Percentiles rank a stretch among this genome's conserved stretches.
These are phyloP conservation scores for Tinea trinotella DNA, from an alignment of 2,888 invertebrate genomes.

Conservation along the genomic window DNA sequence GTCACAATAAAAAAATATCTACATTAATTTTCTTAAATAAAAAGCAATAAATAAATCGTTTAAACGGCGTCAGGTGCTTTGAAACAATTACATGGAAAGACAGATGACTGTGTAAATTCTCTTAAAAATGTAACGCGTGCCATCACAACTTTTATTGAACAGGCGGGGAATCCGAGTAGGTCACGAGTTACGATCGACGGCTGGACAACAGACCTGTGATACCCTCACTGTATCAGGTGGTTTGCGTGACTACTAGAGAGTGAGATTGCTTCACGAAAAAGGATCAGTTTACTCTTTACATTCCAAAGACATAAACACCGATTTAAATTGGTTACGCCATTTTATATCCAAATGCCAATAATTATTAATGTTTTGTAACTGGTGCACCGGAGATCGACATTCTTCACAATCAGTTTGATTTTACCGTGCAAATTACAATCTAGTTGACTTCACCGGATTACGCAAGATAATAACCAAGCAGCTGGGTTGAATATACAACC, in stretches of 20 bases:
- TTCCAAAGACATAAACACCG: conserved; percentile 39
- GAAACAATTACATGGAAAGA: neutral
- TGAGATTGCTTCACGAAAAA: conserved; percentile 39
- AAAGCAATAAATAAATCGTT: too few species aligned
- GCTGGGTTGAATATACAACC: conserved; percentile 57
- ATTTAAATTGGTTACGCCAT: conserved; percentile 33
- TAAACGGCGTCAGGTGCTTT: neutral
- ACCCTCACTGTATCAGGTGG: conserved; percentile 44
- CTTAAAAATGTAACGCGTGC: neutral
- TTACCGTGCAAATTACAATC: conserved; percentile 53
- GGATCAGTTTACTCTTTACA: conserved; percentile 53
- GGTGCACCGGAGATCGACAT: neutral
- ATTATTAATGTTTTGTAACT: neutral
- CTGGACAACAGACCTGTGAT: conserved; percentile 44
- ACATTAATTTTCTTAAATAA: too few species aligned
- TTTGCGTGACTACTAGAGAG: conserved; percentile 51
- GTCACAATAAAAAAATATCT: too few species aligned
- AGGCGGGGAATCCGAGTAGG: conserved; percentile 37
- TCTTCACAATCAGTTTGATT: neutral
- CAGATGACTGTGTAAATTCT: neutral
- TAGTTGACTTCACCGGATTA: conserved; percentile 58
- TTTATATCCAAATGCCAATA: neutral
- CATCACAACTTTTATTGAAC: conserved; percentile 8
- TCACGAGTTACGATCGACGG: conserved; percentile 36
- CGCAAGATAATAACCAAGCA: conserved; percentile 62